Evolutionary conservation across 2,797 vertebrate genomes (phyloP).

Genomic region (Thalassophryne amazonica): DNA sequence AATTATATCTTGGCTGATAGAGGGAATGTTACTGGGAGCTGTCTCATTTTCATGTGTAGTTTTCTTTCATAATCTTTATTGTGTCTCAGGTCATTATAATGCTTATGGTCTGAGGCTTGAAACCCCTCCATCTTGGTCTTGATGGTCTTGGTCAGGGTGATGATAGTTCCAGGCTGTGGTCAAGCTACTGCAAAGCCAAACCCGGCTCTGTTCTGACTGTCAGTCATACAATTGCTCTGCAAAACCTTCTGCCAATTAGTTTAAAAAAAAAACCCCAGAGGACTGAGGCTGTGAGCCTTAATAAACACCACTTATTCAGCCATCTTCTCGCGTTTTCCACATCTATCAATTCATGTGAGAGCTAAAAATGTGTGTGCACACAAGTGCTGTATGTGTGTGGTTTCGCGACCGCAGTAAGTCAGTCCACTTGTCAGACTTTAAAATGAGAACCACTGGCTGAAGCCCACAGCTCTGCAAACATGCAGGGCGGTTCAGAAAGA

Average conservation of each 20-base stretch:
- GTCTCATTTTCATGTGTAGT: conserved; percentile 15
- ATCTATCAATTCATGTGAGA: conserved; percentile 45
- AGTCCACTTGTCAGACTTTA: conserved; percentile 59
- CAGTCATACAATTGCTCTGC: conserved; percentile 44
- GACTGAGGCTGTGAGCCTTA: conserved; percentile 44
- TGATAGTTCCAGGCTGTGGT: conserved; percentile 51
- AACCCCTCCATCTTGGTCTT: conserved; percentile 4
- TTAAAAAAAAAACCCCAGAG: conserved; percentile 28
- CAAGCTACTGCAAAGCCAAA: conserved; percentile 46
- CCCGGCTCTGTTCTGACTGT: conserved; percentile 41
- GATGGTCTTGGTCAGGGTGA: conserved; percentile 39
- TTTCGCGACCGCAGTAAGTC: conserved; percentile 60
- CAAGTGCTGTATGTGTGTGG: conserved; percentile 24
- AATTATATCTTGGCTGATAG: conserved; percentile 4
- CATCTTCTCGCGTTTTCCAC: conserved; percentile 35
- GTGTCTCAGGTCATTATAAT: conserved; percentile 17
- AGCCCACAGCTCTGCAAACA: conserved; percentile 35
- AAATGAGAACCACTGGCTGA: conserved; percentile 46
- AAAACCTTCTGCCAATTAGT: conserved; percentile 22
- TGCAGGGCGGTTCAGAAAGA: conserved; percentile 1
- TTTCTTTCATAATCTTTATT: conserved; percentile 8
- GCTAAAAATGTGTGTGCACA: conserved; percentile 5
- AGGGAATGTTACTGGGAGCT: no score
- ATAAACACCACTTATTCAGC: conserved; percentile 54
- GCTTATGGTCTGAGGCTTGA: conserved; percentile 23